Evolutionary conservation across 1,140 invertebrate species (phyloP).

Genomic region (Aleiodes sp.): DNA sequence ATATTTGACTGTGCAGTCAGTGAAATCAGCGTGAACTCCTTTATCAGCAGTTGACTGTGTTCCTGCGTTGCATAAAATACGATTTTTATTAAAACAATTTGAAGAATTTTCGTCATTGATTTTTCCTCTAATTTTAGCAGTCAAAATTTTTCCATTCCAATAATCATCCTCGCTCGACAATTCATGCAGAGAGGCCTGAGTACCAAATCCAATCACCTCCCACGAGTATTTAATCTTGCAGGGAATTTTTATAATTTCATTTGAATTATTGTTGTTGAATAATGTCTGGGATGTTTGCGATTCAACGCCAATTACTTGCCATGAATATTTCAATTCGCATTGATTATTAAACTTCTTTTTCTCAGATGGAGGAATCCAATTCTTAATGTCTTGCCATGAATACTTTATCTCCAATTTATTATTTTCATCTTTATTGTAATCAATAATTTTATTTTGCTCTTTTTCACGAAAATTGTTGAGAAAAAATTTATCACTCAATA

Average conservation of each 20-base stretch:
- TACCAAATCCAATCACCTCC: slow-evolving; percentile 48
- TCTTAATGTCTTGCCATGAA: slow-evolving; percentile 35
- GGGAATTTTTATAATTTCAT: background rate
- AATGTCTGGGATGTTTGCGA: slow-evolving; percentile 43
- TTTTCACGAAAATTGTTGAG: no score
- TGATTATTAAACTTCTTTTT: slow-evolving; percentile 18
- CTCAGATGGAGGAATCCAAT: slow-evolving; percentile 31
- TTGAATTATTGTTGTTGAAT: background rate
- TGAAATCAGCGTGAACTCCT: slow-evolving; percentile 31
- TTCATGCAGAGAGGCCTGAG: slow-evolving; percentile 37
- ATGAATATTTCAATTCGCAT: slow-evolving; percentile 46
- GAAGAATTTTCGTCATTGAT: background rate
- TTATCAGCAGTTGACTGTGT: slow-evolving; percentile 45
- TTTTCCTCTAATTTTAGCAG: slow-evolving; percentile 3
- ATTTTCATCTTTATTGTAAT: background rate
- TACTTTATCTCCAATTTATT: slow-evolving; percentile 28
- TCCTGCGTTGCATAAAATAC: slow-evolving; percentile 34
- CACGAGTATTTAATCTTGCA: slow-evolving; percentile 49
- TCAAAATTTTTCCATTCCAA: slow-evolving; percentile 35
- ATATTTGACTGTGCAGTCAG: slow-evolving; percentile 36
- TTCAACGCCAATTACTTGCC: slow-evolving; percentile 45
- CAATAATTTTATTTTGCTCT: background rate
- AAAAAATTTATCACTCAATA: no score
- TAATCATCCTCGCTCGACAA: slow-evolving; percentile 28
- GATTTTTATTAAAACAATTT: slow-evolving; percentile 13